Evolutionary conservation across 1,140 invertebrate species (phyloP).

Genomic region (Chymomyza costata): DNA sequence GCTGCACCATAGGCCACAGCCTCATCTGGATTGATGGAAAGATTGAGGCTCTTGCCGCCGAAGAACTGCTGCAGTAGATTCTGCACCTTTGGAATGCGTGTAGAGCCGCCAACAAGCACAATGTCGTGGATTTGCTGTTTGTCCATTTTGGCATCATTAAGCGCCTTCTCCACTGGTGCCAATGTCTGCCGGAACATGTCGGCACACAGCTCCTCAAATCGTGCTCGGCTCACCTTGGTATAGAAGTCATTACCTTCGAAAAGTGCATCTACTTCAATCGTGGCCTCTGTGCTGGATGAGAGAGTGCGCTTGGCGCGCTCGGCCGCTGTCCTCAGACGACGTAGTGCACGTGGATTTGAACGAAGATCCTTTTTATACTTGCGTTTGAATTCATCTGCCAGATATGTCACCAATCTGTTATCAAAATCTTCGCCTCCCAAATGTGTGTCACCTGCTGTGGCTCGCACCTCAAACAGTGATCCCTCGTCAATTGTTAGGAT

Average conservation of each 20-base stretch:
- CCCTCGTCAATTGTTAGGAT: slow-evolving; percentile 91
- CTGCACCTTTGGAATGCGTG: slow-evolving; percentile 81
- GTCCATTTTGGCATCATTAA: slow-evolving; percentile 85
- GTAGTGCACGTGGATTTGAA: slow-evolving; percentile 84
- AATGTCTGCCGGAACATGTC: slow-evolving; percentile 86
- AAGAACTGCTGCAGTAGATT: slow-evolving; percentile 81
- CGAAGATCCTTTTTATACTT: slow-evolving; percentile 89
- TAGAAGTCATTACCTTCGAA: slow-evolving; percentile 89
- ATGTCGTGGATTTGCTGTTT: slow-evolving; percentile 82
- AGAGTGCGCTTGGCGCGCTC: slow-evolving; percentile 83
- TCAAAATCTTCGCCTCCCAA: slow-evolving; percentile 87
- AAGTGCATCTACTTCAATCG: slow-evolving; percentile 84
- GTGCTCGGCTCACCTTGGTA: slow-evolving; percentile 87
- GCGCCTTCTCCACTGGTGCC: slow-evolving; percentile 83
- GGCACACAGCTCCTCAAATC: slow-evolving; percentile 90
- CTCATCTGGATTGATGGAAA: slow-evolving; percentile 88
- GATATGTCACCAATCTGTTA: slow-evolving; percentile 88
- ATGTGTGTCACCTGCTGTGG: slow-evolving; percentile 86
- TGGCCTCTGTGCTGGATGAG: slow-evolving; percentile 82
- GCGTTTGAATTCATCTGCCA: slow-evolving; percentile 86
- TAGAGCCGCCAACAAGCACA: slow-evolving; percentile 81
- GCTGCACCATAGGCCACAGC: slow-evolving; percentile 84
- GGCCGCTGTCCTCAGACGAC: slow-evolving; percentile 85
- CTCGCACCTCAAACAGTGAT: slow-evolving; percentile 85
- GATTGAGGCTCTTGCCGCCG: slow-evolving; percentile 80